A percentile compares a stretch with the other conserved stretches of the same genome.
phyloP scores from a whole-genome alignment of 1,140 invertebrate species.

The Brachionus manjavacas region DNA sequence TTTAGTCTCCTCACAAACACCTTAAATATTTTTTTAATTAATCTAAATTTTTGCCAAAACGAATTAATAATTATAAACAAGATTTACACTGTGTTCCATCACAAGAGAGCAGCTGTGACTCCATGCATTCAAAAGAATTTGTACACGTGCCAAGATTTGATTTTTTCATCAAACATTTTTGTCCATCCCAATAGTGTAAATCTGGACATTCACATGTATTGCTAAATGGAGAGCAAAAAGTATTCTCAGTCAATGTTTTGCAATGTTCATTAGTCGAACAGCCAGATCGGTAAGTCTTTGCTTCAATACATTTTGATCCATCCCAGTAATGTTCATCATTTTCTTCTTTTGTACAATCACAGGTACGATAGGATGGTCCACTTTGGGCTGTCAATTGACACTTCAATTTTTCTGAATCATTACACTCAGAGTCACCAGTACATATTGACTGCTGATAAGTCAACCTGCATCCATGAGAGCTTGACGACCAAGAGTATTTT shows the following conservation, averaged over 20 bases:
- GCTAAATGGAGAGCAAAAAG: not conserved
- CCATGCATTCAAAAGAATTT: not conserved
- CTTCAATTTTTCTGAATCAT: not conserved
- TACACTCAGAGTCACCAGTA: not conserved
- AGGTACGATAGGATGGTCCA: not conserved
- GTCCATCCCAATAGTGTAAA: not conserved
- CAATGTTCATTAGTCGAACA: not conserved
- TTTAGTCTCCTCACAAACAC: not conserved
- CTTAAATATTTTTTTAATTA: not conserved
- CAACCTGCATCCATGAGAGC: not conserved
- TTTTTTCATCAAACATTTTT: not conserved
- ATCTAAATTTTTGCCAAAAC: not conserved
- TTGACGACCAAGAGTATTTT: not conserved
- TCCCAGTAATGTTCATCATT: not conserved
- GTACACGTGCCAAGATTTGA: not conserved
- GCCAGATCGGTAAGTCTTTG: not conserved
- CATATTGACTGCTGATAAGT: not conserved
- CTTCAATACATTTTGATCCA: not conserved
- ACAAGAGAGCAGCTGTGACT: not conserved
- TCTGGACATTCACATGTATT: not conserved
- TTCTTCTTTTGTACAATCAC: not conserved
- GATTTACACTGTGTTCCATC: not conserved
- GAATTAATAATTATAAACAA: not conserved
- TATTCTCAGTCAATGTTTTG: not conserved
- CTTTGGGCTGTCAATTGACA: not conserved